Percentiles rank a stretch among this genome's conserved stretches.
phyloP scores from a whole-genome alignment of 2,888 invertebrate species.

The Epsilonema sp. region DNA sequence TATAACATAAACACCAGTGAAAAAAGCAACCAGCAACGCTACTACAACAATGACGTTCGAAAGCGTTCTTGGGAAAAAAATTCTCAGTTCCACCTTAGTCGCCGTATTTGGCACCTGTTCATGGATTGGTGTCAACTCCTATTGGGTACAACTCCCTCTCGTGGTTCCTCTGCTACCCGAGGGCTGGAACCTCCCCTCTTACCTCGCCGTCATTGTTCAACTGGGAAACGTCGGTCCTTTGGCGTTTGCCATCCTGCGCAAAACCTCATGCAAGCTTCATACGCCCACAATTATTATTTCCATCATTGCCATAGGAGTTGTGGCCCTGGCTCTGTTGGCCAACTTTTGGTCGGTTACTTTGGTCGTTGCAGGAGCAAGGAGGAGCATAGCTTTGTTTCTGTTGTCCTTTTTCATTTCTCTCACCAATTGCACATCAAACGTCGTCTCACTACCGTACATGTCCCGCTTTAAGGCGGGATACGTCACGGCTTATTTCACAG shows the following conservation, averaged over 20 bases:
- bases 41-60: too few relatives aligned
- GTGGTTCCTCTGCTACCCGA: constrained; percentile 61
- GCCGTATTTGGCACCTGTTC: constrained; percentile 45
- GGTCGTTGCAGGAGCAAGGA: constrained; percentile 33
- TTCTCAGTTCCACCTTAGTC: constrained; percentile 41
- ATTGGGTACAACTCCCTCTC: constrained; percentile 69
- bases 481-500: constrained; percentile 53
- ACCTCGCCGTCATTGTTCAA: constrained; percentile 58
- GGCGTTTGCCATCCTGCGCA: background rate
- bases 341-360: constrained; percentile 40
- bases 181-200: constrained; percentile 62
- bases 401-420: constrained; percentile 47
- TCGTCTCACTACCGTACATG: constrained; percentile 61
- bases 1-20: too few relatives aligned
- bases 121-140: constrained; percentile 65
- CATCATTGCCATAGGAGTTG: background rate
- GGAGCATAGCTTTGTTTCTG: constrained; percentile 37
- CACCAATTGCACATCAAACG: constrained; percentile 59
- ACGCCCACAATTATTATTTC: background rate
- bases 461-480: constrained; percentile 41
- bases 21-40: too few relatives aligned
- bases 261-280: background rate
- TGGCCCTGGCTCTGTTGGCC: constrained; percentile 3
- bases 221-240: constrained; percentile 57
- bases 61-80: too few relatives aligned